Conservation (phyloP, 1,140 invertebrate species). For the Cherax quadricarinatus region DNA sequence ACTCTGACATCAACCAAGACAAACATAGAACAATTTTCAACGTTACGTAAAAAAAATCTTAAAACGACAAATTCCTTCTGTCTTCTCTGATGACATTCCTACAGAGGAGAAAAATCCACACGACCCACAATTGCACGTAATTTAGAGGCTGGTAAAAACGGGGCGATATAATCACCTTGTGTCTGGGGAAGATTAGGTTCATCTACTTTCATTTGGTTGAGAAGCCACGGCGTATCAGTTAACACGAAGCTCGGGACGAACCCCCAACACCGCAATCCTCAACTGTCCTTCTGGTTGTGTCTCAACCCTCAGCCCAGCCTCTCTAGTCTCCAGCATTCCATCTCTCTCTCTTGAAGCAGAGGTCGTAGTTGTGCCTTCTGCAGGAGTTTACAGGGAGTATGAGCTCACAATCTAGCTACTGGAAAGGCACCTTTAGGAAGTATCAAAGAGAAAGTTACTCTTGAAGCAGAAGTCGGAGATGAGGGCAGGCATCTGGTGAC, state of each 20-base stretch:
- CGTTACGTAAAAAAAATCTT: not conserved
- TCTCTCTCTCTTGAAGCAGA: not conserved
- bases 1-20: no score
- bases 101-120: not conserved
- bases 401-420: no score
- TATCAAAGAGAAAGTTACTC: not conserved
- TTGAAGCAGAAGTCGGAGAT: not conserved
- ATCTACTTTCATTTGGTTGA: conserved; percentile 52
- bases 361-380: not conserved
- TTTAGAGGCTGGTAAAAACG: conserved; percentile 2
- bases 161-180: conserved; percentile 28
- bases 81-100: not conserved
- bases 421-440: no score
- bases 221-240: conserved; percentile 46
- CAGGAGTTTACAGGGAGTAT: not conserved
- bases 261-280: conserved; percentile 39
- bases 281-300: conserved; percentile 22
- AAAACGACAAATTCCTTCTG: not conserved
- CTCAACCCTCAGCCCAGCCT: not conserved
- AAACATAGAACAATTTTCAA: no score
- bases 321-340: not conserved
- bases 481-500: not conserved
- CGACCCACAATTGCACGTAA: not conserved
- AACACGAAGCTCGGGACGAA: conserved; percentile 17
- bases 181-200: conserved; percentile 35